These are phyloP conservation scores for Paguma larvata DNA, from an alignment of 2,797 vertebrate genomes.

Conservation along the genomic window DNA sequence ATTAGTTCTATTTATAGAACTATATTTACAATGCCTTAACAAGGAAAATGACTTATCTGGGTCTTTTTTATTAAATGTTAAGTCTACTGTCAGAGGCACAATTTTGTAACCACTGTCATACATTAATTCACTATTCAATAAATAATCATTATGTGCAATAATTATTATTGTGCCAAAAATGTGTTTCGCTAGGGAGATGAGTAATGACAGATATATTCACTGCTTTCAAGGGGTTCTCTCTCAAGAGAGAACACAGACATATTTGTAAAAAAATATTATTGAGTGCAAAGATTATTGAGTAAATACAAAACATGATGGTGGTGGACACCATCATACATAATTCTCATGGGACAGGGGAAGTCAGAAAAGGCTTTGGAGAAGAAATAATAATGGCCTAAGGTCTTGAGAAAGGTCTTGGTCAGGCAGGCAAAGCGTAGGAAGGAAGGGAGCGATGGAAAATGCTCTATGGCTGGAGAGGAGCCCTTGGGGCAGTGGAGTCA, in stretches of 20 bases:
- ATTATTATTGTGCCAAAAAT: neutral
- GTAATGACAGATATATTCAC: neutral
- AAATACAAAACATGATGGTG: neutral
- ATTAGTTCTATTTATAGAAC: neutral
- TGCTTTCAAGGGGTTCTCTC: neutral
- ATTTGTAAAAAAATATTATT: neutral
- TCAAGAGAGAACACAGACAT: neutral
- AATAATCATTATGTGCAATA: neutral
- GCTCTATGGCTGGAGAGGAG: neutral
- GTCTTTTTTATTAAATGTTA: neutral
- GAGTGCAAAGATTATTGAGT: neutral
- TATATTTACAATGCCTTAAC: neutral
- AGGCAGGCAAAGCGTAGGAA: neutral
- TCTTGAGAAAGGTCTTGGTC: neutral
- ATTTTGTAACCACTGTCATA: neutral
- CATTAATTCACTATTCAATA: neutral
- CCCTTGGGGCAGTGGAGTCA: accelerated
- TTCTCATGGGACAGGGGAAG: neutral
- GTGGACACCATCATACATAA: neutral
- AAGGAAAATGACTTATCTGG: neutral
- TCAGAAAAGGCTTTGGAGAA: neutral
- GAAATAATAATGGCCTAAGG: neutral
- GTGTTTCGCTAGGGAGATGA: neutral
- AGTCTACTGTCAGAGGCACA: neutral
- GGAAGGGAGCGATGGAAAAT: neutral